Base-by-base conservation (phyloP, 1,140 invertebrate species). In the Drosophila mojavensis region DNA sequence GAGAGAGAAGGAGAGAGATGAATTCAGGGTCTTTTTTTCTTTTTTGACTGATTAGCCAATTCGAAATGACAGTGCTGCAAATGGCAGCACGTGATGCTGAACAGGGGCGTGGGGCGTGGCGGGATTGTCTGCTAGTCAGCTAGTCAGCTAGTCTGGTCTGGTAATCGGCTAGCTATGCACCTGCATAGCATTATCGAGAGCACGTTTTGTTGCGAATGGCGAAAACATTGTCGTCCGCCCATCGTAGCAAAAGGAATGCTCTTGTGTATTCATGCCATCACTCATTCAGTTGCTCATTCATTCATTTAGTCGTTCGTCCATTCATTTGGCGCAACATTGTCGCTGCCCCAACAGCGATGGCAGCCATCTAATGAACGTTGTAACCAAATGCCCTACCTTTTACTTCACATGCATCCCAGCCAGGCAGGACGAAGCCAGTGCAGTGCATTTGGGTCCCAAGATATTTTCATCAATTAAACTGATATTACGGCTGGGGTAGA, bases 41-140 rank as follows among this genome's bases (percentile, higher is more conserved):
- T 71, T 82, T 86, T 88, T 86, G 83, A 89, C 83, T 88, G 83
- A 88, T 88, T 88, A 88, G 83, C 79, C 84, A 76, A 75, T 88
- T 88, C 66, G 68, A 59, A 82, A 86, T 86, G 82, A 56, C 78
- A 72, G 65, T 62, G 78, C 75, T 85, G 70, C 70, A 88, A 88
- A 86, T 86, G 82, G 62, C 41, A 71, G 79, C 72, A 86, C 83
- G 83, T 88, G 83, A 73, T 69, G 75, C 53, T 15, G 26, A 60
- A 45, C 41, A 43, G 36, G 24, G 26, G 33, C 43, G 58, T 5
- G 11, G 55, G 13, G 56, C 2, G 13, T n/a, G 54, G 33, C 28
- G 36, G 1, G 15, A 17, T 5, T 47, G 43, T 47, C 15, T 63
- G 20, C 30, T 56, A 24, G 51, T 3, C 39, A 39, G 26, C 26